phyloP scores from a whole-genome alignment of 2,113 vertebrate genomes.

The Myanophis thanlyinensis region DNA sequence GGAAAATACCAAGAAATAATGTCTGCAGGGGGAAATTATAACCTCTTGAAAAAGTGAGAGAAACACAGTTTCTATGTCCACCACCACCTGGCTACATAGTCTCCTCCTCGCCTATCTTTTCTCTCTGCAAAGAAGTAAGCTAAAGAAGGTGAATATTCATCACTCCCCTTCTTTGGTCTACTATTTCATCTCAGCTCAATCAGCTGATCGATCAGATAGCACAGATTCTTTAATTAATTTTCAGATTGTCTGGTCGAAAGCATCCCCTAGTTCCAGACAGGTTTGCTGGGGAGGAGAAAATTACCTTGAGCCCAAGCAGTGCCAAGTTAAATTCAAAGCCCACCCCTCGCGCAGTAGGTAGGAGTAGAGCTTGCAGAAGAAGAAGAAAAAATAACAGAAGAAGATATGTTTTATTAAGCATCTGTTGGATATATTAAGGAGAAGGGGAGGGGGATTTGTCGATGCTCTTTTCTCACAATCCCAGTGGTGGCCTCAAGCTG shows the following conservation, averaged over 20 bases:
- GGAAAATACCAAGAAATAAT: slow-evolving; percentile 69
- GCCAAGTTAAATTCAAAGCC: background rate
- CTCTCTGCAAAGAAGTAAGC: slow-evolving; percentile 59
- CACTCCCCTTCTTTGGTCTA: slow-evolving; percentile 33
- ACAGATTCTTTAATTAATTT: slow-evolving; percentile 45
- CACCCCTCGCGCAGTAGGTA: background rate
- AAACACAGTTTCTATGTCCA: slow-evolving; percentile 58
- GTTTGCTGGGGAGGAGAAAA: background rate
- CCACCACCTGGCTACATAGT: background rate
- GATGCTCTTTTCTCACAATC: background rate
- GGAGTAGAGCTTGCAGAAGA: background rate
- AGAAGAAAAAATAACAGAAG: background rate
- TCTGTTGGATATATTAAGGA: background rate
- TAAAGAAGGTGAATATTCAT: slow-evolving; percentile 35
- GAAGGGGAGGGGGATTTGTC: background rate
- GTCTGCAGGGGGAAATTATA: slow-evolving; percentile 69
- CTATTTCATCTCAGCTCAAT: slow-evolving; percentile 36
- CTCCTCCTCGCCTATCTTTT: slow-evolving; percentile 49
- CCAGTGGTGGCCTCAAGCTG: slow-evolving; percentile 35
- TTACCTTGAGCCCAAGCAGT: background rate
- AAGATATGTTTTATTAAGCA: background rate
- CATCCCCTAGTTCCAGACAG: background rate
- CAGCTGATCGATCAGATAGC: slow-evolving; percentile 25
- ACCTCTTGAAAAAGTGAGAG: slow-evolving; percentile 65
- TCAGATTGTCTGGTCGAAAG: slow-evolving; percentile 25